Base-by-base conservation (phyloP, 2,888 invertebrate species). In the Creontiades dilutus region DNA sequence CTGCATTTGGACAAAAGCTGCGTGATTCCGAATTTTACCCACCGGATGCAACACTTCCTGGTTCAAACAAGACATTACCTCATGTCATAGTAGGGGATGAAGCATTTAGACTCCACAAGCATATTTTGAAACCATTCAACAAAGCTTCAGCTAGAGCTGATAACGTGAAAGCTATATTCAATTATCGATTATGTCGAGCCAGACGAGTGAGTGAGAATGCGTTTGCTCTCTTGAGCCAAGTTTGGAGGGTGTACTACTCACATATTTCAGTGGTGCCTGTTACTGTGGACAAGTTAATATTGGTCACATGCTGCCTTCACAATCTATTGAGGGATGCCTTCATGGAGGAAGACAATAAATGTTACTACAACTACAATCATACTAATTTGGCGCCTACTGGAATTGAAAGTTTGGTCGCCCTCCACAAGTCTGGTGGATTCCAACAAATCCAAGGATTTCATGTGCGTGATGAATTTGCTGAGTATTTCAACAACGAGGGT, bases 111-210 rank as follows among this genome's bases (percentile, higher is more conserved):
- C 19, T 81, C 7, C 7, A 19, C 19, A n/a, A 81, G 47, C 46
- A 81, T 81, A 46, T 81, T 11, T 46, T 81, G 81, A 81, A 81
- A 47, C 27, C 84, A n/a, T 52, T 16, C 52, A 52, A 52, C 52
- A 52, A 52, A 12, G 5, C 52, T 52, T 52, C 52, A 2, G 52
- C 52, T 3, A 16, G 13, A 52, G 52, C 52, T 52, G 52, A 52
- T 12, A 52, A 52, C 52, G 11, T n/a, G n/a, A n/a, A n/a, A n/a
- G n/a, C n/a, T n/a, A n/a, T n/a, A n/a, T n/a, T n/a, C n/a, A n/a
- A n/a, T 75, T 75, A 75, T 19, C 75, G 75, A 75, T 75, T 75
- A 19, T 75, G 75, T 13, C n/a, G 75, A 75, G 52, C 52, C 11
- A 16, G 52, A 16, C 3, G 52, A 52, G 52, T 52, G 52, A 52